Evolutionary conservation across 1,140 invertebrate genomes (phyloP).

Genomic region (Thereuonema tuberculata): DNA sequence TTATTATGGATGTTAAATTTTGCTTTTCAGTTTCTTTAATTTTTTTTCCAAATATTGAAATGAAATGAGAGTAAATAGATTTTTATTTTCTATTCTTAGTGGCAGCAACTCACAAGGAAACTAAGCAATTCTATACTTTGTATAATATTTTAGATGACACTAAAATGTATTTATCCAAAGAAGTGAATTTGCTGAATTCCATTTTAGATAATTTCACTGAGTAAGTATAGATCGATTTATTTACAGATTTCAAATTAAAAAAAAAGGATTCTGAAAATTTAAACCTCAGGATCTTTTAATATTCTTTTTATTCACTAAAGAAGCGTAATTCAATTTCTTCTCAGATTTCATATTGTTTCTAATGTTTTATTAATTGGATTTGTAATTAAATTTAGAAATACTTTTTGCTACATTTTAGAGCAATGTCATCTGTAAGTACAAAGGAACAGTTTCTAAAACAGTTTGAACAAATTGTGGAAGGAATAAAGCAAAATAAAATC

Average conservation of each 20-base stretch:
- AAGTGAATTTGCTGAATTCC: conserved; percentile 80
- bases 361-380: neutral
- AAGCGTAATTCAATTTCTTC: no score
- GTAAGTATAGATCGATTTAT: conserved; percentile 56
- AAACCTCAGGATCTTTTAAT: conserved; percentile 2
- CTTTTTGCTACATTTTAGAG: conserved; percentile 23
- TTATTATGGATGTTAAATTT: no score
- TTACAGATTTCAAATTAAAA: conserved; percentile 10
- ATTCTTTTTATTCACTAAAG: conserved; percentile 9
- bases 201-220: conserved; percentile 83
- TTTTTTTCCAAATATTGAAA: no score
- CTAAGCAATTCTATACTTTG: conserved; percentile 91
- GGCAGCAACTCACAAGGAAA: conserved; percentile 85
- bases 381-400: neutral
- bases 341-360: no score
- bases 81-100: conserved; percentile 43
- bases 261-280: conserved; percentile 7
- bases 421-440: conserved; percentile 29
- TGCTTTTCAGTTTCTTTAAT: no score
- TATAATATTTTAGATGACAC: conserved; percentile 94
- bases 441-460: conserved; percentile 78
- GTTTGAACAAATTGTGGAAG: conserved; percentile 71
- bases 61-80: neutral
- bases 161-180: conserved; percentile 78
- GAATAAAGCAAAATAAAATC: conserved; percentile 60